These are phyloP conservation scores for Drosophila repleta DNA, from an alignment of 1,140 invertebrate species.

Conservation along the genomic window DNA sequence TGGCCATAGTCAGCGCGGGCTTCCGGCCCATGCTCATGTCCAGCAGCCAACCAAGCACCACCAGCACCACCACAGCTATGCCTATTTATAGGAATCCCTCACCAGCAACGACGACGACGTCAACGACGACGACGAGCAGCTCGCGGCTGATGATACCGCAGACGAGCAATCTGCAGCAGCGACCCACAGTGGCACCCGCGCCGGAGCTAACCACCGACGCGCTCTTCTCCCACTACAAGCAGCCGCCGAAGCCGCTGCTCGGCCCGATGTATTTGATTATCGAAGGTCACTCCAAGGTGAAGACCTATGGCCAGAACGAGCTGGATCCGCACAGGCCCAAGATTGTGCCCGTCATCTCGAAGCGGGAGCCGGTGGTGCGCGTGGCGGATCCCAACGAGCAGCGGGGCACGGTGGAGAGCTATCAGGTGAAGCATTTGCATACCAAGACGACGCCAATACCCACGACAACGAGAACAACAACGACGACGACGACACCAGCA, in stretches of 20 bases:
- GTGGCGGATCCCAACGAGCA: slow-evolving; percentile 74
- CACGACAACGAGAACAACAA: slow-evolving; percentile 43
- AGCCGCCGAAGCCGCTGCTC: slow-evolving; percentile 86
- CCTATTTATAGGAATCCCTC: slow-evolving; percentile 39
- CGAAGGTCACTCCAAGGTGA: slow-evolving; percentile 92
- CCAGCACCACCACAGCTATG: slow-evolving; percentile 22
- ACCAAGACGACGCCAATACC: slow-evolving; percentile 67
- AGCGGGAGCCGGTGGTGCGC: slow-evolving; percentile 74
- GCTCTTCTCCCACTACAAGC: slow-evolving; percentile 86
- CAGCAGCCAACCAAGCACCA: slow-evolving; percentile 7
- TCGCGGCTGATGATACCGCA: slow-evolving; percentile 77
- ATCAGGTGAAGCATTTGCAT: slow-evolving; percentile 81
- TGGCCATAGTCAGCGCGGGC: slow-evolving; percentile 22
- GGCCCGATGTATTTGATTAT: slow-evolving; percentile 91
- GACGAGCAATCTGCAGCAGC: slow-evolving; percentile 68
- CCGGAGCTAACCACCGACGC: slow-evolving; percentile 74
- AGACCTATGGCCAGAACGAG: slow-evolving; percentile 90
- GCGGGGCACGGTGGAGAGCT: slow-evolving; percentile 71
- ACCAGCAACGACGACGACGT: slow-evolving; percentile 7
- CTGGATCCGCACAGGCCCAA: slow-evolving; percentile 83
- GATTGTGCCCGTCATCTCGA: slow-evolving; percentile 79
- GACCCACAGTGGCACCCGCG: slow-evolving; percentile 84
- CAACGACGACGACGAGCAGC: slow-evolving; percentile 33
- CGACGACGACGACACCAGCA: slow-evolving; percentile 19
- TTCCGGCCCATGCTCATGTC: slow-evolving; percentile 56